Conservation (phyloP, 2,888 invertebrate genomes). For the Monopis laevigella region DNA sequence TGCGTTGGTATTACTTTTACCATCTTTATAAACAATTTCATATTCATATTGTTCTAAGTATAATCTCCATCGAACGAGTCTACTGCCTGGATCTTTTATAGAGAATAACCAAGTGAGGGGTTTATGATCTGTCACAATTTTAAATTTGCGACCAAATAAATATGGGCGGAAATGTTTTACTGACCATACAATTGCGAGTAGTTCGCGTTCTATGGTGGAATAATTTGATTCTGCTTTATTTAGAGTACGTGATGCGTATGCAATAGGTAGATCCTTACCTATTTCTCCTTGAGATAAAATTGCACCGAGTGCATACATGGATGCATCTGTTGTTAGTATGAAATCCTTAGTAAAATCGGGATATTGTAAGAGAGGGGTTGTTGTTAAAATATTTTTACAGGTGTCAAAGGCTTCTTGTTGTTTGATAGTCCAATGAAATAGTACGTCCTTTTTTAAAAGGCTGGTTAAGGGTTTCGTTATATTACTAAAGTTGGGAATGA, state of each 20-base stretch:
- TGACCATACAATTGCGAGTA: constrained; percentile 15
- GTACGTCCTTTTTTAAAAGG: no score
- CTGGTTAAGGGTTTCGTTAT: constrained; percentile 29
- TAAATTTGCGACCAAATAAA: no score
- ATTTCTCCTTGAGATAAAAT: constrained; percentile 20
- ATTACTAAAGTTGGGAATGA: constrained; percentile 22
- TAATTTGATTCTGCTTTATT: constrained; percentile 17
- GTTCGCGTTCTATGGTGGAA: constrained; percentile 17
- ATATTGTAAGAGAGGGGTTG: constrained; percentile 21
- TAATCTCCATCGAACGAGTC: no score
- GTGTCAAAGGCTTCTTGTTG: constrained; percentile 22
- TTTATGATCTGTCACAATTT: no score
- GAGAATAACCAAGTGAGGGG: constrained; percentile 22
- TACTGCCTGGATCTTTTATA: no score
- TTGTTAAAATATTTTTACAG: constrained; percentile 21
- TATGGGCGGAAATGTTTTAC: constrained; percentile 16
- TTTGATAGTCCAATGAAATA: constrained; percentile 18
- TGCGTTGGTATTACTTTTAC: constrained; percentile 24
- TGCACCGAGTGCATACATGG: constrained; percentile 19
- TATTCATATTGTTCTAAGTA: no score
- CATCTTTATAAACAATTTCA: constrained; percentile 27
- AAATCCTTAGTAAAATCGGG: constrained; percentile 23
- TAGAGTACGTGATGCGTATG: constrained; percentile 15
- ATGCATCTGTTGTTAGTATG: constrained; percentile 25
- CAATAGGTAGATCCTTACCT: constrained; percentile 20